Evolutionary conservation across 2,797 vertebrate species (phyloP).

Genomic region (Meriones psammophilus): DNA sequence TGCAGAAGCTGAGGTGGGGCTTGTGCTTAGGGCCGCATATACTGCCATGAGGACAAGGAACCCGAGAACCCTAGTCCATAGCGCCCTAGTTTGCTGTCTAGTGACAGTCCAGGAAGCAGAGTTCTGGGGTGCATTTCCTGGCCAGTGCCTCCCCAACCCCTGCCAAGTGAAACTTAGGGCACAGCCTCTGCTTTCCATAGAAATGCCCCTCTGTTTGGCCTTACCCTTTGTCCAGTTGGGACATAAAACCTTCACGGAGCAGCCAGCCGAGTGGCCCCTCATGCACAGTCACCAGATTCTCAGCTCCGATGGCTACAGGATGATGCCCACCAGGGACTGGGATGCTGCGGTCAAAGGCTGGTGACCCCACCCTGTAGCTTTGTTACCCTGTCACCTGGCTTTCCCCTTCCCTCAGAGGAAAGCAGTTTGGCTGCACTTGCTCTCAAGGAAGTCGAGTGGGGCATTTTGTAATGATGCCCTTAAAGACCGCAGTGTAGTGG

Average conservation of each 20-base stretch:
- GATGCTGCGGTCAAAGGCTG: not conserved
- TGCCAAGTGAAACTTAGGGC: not conserved
- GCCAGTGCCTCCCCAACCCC: not conserved
- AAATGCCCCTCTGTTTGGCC: not conserved
- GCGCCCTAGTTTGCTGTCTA: slow-evolving; percentile 81
- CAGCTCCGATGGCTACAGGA: not conserved
- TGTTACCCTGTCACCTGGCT: not conserved
- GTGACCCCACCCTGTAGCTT: not conserved
- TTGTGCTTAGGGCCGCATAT: not conserved
- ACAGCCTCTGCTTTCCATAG: not conserved
- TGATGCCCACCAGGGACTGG: not conserved
- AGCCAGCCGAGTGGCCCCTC: not conserved
- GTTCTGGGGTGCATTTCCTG: not conserved
- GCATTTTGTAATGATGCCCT: not conserved
- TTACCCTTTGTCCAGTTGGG: not conserved
- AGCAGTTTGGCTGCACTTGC: not conserved
- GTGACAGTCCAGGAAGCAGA: not conserved
- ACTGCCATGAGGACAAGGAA: not conserved
- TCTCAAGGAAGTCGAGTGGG: not conserved
- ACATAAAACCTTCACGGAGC: not conserved
- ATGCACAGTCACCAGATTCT: not conserved
- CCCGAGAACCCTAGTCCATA: slow-evolving; percentile 83
- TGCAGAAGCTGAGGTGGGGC: not conserved
- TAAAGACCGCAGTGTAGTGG: not conserved
- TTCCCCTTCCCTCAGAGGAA: accelerated